Conservation (phyloP, 2,888 invertebrate species). For the Mesorhabditis sp. region DNA sequence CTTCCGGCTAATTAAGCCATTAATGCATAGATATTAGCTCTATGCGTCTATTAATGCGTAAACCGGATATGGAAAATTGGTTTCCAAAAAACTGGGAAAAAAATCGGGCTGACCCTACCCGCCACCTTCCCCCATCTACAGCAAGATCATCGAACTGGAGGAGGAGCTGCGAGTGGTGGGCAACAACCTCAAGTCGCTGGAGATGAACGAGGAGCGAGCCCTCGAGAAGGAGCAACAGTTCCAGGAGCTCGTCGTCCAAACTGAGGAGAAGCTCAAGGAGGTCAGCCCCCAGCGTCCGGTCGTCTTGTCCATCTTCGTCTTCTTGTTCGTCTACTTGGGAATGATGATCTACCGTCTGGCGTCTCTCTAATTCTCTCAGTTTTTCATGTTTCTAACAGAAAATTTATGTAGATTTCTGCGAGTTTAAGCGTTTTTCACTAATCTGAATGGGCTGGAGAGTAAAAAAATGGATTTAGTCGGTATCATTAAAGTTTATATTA, state of each 20-base stretch:
- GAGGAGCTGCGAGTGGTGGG: conserved; percentile 98
- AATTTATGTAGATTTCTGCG: too few species aligned
- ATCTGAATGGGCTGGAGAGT: too few species aligned
- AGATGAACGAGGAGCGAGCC: conserved; percentile 98
- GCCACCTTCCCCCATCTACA: conserved; percentile 67
- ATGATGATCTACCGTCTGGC: too few species aligned
- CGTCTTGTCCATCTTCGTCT: conserved; percentile 7
- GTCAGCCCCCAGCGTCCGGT: conserved; percentile 62
- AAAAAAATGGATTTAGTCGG: too few species aligned
- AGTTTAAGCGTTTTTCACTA: too few species aligned
- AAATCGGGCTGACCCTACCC: conserved; percentile 74
- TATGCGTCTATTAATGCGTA: too few species aligned
- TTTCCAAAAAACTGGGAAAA: conserved; percentile 77
- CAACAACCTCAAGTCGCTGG: conserved; percentile 99
- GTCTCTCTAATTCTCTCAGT: too few species aligned
- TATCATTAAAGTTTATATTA: too few species aligned
- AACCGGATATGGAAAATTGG: too few species aligned
- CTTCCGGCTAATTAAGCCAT: too few species aligned
- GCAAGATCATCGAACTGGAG: conserved; percentile 98
- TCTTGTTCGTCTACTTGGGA: conserved; percentile 11
- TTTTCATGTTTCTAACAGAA: too few species aligned
- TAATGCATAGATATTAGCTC: too few species aligned
- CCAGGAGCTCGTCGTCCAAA: conserved; percentile 81
- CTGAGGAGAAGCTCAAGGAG: conserved; percentile 86
- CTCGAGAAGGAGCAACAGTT: conserved; percentile 90